A percentile compares a stretch with the other conserved stretches of the same genome.
These are phyloP conservation scores for Prionace glauca DNA, from an alignment of 2,797 vertebrate genomes.

Conservation along the genomic window DNA sequence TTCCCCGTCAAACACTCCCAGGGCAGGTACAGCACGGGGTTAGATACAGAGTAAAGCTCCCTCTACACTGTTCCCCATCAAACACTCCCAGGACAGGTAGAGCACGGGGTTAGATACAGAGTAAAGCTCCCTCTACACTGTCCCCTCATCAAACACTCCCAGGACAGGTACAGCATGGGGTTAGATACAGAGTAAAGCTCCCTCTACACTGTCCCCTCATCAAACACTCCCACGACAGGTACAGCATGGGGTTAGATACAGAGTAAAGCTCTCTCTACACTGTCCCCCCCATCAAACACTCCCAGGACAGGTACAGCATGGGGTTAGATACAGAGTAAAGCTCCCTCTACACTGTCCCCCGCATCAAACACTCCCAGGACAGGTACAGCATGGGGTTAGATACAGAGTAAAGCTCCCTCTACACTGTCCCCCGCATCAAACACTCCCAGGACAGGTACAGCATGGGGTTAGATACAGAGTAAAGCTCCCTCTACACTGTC, in stretches of 20 bases:
- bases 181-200: not conserved
- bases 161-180: not conserved
- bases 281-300: not conserved
- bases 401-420: not conserved
- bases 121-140: not conserved
- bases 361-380: not conserved
- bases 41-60: not conserved
- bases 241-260: not conserved
- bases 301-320: not conserved
- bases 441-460: not conserved
- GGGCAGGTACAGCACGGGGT: not conserved
- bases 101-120: no score
- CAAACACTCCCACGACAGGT: not conserved
- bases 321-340: not conserved
- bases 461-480: not conserved
- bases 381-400: not conserved
- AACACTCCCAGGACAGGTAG: no score
- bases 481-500: not conserved
- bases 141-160: not conserved
- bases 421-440: slow-evolving; percentile 7
- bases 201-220: not conserved
- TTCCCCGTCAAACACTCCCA: not conserved
- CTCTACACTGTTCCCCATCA: no score
- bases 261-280: not conserved
- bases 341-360: not conserved